Conservation (phyloP, 2,888 invertebrate genomes). For the Microdon myrmicae region DNA sequence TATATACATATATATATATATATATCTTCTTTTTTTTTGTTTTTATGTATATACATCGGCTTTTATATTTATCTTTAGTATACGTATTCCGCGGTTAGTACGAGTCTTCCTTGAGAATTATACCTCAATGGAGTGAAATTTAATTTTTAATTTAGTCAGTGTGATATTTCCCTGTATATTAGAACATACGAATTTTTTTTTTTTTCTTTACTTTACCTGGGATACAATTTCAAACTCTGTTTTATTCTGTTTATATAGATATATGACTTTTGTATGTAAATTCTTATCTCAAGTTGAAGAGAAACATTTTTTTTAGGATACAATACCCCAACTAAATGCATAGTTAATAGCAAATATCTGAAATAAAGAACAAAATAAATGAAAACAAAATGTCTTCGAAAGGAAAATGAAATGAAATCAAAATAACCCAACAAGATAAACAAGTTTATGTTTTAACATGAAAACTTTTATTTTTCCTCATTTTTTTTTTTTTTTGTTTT, state of each 20-base stretch:
- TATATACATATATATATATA: no score
- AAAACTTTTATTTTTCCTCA: slow-evolving; percentile 47
- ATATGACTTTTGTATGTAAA: no score
- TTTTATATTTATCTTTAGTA: slow-evolving; percentile 37
- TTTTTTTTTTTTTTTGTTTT: slow-evolving; percentile 33
- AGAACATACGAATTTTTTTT: slow-evolving; percentile 42
- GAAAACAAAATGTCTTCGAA: background rate
- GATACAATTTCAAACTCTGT: no score
- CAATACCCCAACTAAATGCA: background rate
- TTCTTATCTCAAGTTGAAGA: background rate
- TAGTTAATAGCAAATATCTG: background rate
- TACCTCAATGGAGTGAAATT: background rate
- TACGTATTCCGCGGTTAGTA: slow-evolving; percentile 43
- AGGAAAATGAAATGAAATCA: background rate
- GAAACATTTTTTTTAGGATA: background rate
- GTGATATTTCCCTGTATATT: slow-evolving; percentile 28
- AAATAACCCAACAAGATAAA: slow-evolving; percentile 3
- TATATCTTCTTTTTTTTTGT: slow-evolving; percentile 1
- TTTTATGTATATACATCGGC: slow-evolving; percentile 25
- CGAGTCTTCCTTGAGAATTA: slow-evolving; percentile 1
- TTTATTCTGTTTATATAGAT: no score
- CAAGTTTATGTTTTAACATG: slow-evolving; percentile 30
- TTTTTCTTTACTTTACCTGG: no score
- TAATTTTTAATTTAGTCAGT: background rate
- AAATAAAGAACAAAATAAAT: background rate